Evolutionary conservation across 2,797 vertebrate species (phyloP), one percentile per base, ranked within the genome.

Genomic region (Phataginus tetradactyla): DNA sequence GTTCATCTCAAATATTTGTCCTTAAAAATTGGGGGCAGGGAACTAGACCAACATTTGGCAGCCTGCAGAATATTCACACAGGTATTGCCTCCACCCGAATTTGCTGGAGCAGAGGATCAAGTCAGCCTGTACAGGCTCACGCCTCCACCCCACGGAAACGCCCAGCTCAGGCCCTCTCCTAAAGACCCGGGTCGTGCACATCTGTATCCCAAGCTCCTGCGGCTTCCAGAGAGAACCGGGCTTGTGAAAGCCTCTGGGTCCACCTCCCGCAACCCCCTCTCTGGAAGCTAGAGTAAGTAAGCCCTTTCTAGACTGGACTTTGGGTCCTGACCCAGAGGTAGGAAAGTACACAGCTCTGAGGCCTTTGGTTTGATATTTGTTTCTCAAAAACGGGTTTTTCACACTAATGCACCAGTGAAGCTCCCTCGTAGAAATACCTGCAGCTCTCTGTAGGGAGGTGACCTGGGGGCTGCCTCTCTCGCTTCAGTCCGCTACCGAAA

Each of bases 241-340:
- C 21, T n/a, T 69, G 69, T 25, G 45, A 32, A 69, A 72, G 7
- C 10, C 6, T 37, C 39, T 21, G 5, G 51, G n/a, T 2, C 53
- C 1, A 27, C 12, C 8, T 27, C 55, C 17, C 68, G 12, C 9
- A 11, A 32, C 59, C 10, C 6, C 25, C 4, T 15, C 49, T 74
- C 90, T 37, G 42, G 63, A 57, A 37, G 69, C 55, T 37, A 37
- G 37, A 37, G 37, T 37, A 64, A 1, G 2, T 20, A 21, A 69
- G 32, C 29, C 37, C 51, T 80, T 75, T 87, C 74, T 21, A 59
- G 27, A 45, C 7, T 49, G 17, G 83, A 97, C 74, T 93, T 94
- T 71, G 69, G 39, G 86, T 75, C 20, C 71, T 49, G 37, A 74
- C 93, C 69, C 84, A 51, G 27, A 86, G 37, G 66, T 9, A 57